A percentile compares a stretch with the other conserved stretches of the same genome.
Evolutionary conservation across 2,113 vertebrate genomes (phyloP).

Genomic region (Crotalus tigris): DNA sequence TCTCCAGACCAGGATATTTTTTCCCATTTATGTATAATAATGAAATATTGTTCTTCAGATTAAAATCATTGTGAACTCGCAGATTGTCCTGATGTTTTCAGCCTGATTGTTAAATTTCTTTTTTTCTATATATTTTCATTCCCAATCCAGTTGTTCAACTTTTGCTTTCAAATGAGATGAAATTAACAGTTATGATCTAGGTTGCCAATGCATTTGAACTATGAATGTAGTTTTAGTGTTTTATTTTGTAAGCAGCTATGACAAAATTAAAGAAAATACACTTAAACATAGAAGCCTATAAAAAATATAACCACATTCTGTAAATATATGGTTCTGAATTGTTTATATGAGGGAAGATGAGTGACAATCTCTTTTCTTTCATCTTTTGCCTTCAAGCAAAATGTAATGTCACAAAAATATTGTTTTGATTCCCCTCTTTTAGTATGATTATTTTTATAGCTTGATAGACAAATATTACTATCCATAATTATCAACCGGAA

Average conservation of each 20-base stretch:
- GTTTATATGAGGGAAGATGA: neutral
- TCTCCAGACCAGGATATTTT: neutral
- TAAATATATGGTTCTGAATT: neutral
- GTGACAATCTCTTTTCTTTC: neutral
- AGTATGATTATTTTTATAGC: neutral
- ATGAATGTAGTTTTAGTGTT: neutral
- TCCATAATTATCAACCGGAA: neutral
- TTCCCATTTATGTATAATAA: neutral
- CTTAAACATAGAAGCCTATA: neutral
- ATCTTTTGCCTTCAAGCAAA: neutral
- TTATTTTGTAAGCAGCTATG: neutral
- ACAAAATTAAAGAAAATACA: neutral
- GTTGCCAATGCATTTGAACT: neutral
- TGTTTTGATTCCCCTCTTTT: neutral
- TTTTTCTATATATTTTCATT: neutral
- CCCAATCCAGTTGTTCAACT: neutral
- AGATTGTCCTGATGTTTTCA: neutral
- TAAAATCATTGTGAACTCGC: neutral
- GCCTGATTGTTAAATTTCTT: neutral
- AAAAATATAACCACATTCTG: neutral
- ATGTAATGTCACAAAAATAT: neutral
- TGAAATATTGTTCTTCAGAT: neutral
- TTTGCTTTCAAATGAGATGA: neutral
- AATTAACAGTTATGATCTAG: neutral
- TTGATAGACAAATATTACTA: neutral